These are phyloP conservation scores for Stenotaenia linearis DNA, from an alignment of 2,888 invertebrate genomes.

Conservation along the genomic window DNA sequence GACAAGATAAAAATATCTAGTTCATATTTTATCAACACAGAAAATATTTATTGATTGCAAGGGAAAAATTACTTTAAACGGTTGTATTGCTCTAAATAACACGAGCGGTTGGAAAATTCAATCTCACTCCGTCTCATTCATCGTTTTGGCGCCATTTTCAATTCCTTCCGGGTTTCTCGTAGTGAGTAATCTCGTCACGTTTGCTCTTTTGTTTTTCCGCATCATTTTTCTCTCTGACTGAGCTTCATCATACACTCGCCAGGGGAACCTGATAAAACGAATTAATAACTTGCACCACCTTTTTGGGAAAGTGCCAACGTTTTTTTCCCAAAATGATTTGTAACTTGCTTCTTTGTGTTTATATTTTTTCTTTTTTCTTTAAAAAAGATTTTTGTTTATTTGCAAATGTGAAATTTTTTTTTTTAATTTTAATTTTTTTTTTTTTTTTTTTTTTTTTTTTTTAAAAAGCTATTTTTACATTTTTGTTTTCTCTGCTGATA, in stretches of 20 bases:
- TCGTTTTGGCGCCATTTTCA: conserved; percentile 23
- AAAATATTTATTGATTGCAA: too few relatives aligned
- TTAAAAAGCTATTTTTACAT: neutral
- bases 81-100: neutral
- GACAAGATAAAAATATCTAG: too few relatives aligned
- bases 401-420: neutral
- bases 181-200: conserved; percentile 21
- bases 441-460: neutral
- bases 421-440: neutral
- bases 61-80: neutral
- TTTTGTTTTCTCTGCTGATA: neutral
- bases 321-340: conserved; percentile 13
- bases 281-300: conserved; percentile 26
- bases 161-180: conserved; percentile 12
- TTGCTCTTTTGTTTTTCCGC: conserved; percentile 26
- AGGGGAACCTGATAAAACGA: conserved; percentile 17
- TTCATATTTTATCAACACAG: too few relatives aligned
- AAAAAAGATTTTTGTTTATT: neutral
- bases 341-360: neutral
- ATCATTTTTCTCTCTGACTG: conserved; percentile 24
- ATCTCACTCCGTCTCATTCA: neutral
- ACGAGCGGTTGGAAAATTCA: neutral
- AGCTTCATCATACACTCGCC: conserved; percentile 24
- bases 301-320: neutral
- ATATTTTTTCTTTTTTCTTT: neutral